Percentiles rank a stretch among this genome's conserved stretches.
Conservation (phyloP, 53 echinoderm and acorn worm species). For the Hippasteria phrygiana region DNA sequence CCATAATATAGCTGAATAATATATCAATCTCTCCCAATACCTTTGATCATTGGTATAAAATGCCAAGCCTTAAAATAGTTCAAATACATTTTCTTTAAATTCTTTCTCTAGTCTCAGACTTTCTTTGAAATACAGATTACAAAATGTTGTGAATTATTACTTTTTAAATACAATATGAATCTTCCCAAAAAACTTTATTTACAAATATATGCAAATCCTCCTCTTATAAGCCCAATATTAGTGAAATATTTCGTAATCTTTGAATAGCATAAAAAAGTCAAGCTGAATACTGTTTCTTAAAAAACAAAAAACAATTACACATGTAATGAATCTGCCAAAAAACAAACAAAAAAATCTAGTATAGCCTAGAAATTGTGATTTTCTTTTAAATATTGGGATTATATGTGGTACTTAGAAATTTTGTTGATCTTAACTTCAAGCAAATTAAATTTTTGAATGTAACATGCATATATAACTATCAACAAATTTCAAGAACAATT, state of each 20-base stretch:
- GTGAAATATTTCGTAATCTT: constrained; percentile 39
- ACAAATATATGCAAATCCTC: constrained; percentile 32
- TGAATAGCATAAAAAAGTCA: constrained; percentile 53
- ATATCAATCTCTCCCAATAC: constrained; percentile 5
- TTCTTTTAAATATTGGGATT: not conserved
- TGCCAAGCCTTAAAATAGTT: constrained; percentile 7
- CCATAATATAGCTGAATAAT: not conserved
- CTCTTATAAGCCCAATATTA: constrained; percentile 31
- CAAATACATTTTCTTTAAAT: constrained; percentile 9
- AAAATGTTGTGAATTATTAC: constrained; percentile 26
- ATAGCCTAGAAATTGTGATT: not conserved
- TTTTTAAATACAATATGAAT: constrained; percentile 60
- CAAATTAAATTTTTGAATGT: not conserved
- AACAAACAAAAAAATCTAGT: not conserved
- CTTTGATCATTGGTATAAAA: constrained; percentile 33
- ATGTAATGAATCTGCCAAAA: not conserved
- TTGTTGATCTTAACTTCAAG: not conserved
- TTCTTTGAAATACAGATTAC: constrained; percentile 39
- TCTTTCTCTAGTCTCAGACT: constrained; percentile 12
- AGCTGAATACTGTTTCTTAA: constrained; percentile 55
- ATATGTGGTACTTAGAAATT: not conserved
- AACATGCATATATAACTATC: not conserved
- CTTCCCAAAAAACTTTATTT: constrained; percentile 57
- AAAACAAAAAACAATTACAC: not conserved
- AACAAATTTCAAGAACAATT: not conserved